Evolutionary conservation across 2,113 vertebrate genomes (phyloP), one percentile per base, ranked within the genome.

Genomic region (Mellivora capensis): DNA sequence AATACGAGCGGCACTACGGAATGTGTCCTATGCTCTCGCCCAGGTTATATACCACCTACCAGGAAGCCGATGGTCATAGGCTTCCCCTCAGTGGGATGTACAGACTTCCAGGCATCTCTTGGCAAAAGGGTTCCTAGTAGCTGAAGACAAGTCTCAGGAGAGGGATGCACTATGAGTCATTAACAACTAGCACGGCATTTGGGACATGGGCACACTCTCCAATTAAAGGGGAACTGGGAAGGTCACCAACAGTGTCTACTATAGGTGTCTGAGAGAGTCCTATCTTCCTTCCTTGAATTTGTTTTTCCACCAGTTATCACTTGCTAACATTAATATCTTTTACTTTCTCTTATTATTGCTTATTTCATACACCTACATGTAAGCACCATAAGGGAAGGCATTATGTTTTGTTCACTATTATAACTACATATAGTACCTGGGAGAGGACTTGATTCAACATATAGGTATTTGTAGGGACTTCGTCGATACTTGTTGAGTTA

Each of bases 351-450:
- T 17, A 44, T 29, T 44, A 76, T 54, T 59, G 49, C 11, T 57
- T 23, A 27, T 44, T 88, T 74, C 27, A 96, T 96, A 96, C 96
- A 97, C 96, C 97, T 87, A 96, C 52, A 61, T 61, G 86, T 97
- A 27, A 69, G 71, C 97, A 98, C 91, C 20, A 2, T 74, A 57
- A 54, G 49, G 49, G 44, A 54, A 52, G 67, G 25, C 42, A 34
- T 31, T 61, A 17, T 76, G 18, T 74, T 59, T 76, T 34, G 37
- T 76, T 89, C 87, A 44, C 37, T 83, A 42, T 61, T 5, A 31
- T 83, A 83, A 61, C 37, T 61, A 29, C 37, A 39, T 61, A 25
- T 42, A 42, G 2, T 61, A 29, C n/a, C 57, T 61, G 39, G 81
- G 59, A 42, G 27, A 31, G 61, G 18, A 61, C 37, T 61, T 61